phyloP scores from a whole-genome alignment of 2,888 invertebrate species.

The Drosophila mayaguana region DNA sequence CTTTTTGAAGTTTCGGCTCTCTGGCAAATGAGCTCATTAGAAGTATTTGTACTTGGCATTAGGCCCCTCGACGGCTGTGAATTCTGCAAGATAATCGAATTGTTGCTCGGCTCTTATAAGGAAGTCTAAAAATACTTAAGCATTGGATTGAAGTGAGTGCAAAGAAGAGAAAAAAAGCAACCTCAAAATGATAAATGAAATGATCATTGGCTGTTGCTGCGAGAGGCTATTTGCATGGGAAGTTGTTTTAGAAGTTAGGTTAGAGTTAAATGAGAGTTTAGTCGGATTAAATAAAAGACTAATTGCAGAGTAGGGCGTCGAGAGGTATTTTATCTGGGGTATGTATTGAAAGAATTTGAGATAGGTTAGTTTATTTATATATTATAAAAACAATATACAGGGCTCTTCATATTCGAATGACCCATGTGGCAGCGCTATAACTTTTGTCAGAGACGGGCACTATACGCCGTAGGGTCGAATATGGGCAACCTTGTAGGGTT shows the following conservation, averaged over 20 bases:
- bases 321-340: neutral
- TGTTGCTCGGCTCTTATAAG: slow-evolving; percentile 26
- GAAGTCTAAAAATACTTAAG: slow-evolving; percentile 32
- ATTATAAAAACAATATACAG: too few relatives aligned
- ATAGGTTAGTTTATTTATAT: too few relatives aligned
- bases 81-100: slow-evolving; percentile 42
- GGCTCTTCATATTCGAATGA: too few relatives aligned
- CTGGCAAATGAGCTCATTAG: slow-evolving; percentile 56
- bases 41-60: slow-evolving; percentile 36
- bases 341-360: neutral
- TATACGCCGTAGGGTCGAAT: too few relatives aligned
- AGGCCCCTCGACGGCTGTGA: slow-evolving; percentile 19
- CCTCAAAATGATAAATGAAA: slow-evolving; percentile 1
- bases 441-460: too few relatives aligned
- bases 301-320: neutral
- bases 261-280: neutral
- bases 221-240: neutral
- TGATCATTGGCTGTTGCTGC: neutral
- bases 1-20: slow-evolving; percentile 3
- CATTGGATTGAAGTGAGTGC: slow-evolving; percentile 21
- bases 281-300: neutral
- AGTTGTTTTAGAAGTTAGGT: neutral
- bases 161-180: neutral
- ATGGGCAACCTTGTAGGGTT: too few relatives aligned
- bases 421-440: too few relatives aligned